phyloP scores from a whole-genome alignment of 1,140 invertebrate genomes.

The Drosophila malerkotliana region DNA sequence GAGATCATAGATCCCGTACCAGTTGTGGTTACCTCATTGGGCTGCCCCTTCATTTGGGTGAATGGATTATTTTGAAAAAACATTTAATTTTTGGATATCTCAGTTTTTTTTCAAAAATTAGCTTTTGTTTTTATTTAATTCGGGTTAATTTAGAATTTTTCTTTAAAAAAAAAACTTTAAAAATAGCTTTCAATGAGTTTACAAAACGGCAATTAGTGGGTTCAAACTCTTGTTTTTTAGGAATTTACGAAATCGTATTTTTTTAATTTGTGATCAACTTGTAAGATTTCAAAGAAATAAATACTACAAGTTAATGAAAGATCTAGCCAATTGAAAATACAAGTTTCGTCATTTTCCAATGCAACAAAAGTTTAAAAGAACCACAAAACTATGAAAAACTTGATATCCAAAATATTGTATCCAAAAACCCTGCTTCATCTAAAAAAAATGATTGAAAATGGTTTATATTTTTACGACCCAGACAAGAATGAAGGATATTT shows the following conservation, averaged over 20 bases:
- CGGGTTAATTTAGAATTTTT: no score
- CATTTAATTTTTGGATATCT: neutral
- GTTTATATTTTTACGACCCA: constrained; percentile 73
- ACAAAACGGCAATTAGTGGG: no score
- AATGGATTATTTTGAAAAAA: neutral
- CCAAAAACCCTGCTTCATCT: constrained; percentile 10
- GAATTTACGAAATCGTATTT: neutral
- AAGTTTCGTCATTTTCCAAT: no score
- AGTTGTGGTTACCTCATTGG: constrained; percentile 3
- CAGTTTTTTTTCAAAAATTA: neutral
- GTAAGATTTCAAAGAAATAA: neutral
- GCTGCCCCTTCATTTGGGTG: constrained; percentile 12
- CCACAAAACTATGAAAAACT: neutral
- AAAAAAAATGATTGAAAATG: constrained; percentile 11
- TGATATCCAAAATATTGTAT: neutral
- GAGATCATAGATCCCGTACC: constrained; percentile 43
- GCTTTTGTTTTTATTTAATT: no score
- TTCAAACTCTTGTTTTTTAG: neutral
- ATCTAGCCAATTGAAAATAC: no score
- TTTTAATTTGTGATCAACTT: neutral
- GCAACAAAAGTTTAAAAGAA: no score
- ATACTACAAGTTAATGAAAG: no score
- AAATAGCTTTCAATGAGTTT: no score
- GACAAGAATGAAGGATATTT: constrained; percentile 14
- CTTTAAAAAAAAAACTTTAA: no score